phyloP scores from a whole-genome alignment of 2,113 vertebrate species.

The Zosterops lateralis region DNA sequence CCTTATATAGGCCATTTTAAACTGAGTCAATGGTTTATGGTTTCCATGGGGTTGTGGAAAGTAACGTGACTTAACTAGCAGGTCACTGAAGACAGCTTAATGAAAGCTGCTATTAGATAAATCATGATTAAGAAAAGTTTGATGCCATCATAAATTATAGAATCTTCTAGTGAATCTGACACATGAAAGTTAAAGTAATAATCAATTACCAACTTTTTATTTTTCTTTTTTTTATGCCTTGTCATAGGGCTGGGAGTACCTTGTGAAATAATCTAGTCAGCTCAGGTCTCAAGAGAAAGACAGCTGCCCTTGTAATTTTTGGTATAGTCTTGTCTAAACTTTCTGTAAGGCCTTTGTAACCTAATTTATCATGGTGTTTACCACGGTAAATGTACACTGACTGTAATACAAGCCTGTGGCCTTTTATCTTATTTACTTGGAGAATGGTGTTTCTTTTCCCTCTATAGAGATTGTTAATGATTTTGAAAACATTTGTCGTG shows the following conservation, averaged over 20 bases:
- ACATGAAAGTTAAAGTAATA: neutral
- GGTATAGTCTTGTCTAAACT: neutral
- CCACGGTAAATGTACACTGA: neutral
- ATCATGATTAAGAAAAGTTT: neutral
- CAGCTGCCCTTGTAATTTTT: neutral
- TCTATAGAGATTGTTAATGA: neutral
- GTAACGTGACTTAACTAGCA: neutral
- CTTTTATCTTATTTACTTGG: neutral
- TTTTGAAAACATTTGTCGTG: neutral
- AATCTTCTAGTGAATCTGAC: neutral
- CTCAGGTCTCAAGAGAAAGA: neutral
- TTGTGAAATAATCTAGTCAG: neutral
- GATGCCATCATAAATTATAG: neutral
- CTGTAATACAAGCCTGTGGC: neutral
- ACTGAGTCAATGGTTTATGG: neutral
- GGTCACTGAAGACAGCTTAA: neutral
- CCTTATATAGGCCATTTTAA: neutral
- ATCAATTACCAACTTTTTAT: neutral
- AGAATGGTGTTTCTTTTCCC: neutral
- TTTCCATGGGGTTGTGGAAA: constrained; percentile 26
- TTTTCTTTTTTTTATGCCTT: neutral
- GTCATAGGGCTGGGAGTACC: neutral
- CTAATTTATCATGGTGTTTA: neutral
- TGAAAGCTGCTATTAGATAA: neutral
- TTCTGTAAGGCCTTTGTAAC: neutral